Evolutionary conservation across 2,888 invertebrate species (phyloP).

Genomic region (Lepas anatifera): DNA sequence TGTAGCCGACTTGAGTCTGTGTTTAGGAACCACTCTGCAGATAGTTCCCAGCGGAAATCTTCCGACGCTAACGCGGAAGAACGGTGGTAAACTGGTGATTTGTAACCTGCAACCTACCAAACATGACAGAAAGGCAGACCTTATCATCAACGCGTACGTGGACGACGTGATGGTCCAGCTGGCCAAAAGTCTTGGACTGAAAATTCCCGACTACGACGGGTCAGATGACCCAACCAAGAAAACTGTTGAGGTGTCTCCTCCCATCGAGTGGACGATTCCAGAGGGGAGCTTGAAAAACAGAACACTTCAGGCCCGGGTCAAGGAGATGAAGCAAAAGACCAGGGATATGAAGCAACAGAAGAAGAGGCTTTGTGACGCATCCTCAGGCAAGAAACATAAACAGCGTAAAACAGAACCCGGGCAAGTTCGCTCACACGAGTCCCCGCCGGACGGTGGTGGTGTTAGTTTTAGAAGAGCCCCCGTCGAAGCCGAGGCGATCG

Average conservation of each 20-base stretch:
- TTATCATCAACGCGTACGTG: slow-evolving; percentile 77
- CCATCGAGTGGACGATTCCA: slow-evolving; percentile 24
- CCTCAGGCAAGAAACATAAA: too few species aligned
- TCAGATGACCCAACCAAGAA: neutral
- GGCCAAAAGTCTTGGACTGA: slow-evolving; percentile 56
- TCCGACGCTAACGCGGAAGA: slow-evolving; percentile 70
- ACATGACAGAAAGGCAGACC: slow-evolving; percentile 85
- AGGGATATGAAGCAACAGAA: too few species aligned
- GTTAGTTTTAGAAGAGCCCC: too few species aligned
- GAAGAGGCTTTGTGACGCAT: too few species aligned
- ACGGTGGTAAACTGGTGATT: slow-evolving; percentile 77
- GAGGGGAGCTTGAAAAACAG: slow-evolving; percentile 21
- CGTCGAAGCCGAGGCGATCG: too few species aligned
- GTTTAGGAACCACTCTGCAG: slow-evolving; percentile 93
- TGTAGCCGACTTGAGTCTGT: slow-evolving; percentile 81
- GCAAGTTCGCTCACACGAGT: too few species aligned
- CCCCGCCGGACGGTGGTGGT: too few species aligned
- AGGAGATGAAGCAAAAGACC: slow-evolving; percentile 17
- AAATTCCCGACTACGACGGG: slow-evolving; percentile 54
- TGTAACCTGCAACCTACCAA: slow-evolving; percentile 97
- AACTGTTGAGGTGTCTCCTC: slow-evolving; percentile 11
- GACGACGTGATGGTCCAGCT: slow-evolving; percentile 66
- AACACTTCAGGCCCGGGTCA: slow-evolving; percentile 18
- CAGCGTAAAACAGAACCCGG: too few species aligned
- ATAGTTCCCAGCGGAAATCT: slow-evolving; percentile 93